A percentile compares a stretch with the other conserved stretches of the same genome.
These are phyloP conservation scores for Lerista edwardsae DNA, from an alignment of 2,797 vertebrate genomes.

Conservation along the genomic window DNA sequence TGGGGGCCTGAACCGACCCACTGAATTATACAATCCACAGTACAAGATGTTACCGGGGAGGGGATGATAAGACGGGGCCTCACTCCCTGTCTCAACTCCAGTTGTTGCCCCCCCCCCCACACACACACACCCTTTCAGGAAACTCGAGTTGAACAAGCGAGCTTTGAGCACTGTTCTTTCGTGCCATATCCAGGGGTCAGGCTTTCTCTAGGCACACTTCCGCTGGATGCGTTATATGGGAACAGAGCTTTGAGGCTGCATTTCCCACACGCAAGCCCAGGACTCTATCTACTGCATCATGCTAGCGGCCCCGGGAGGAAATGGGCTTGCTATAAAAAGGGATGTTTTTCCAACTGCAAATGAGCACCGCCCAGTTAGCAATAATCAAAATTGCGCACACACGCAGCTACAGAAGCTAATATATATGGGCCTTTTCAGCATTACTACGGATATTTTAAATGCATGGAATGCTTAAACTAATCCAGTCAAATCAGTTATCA, in stretches of 20 bases:
- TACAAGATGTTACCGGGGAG: no score
- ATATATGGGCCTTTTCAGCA: slow-evolving; percentile 40
- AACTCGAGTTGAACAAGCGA: no score
- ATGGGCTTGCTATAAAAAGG: not conserved
- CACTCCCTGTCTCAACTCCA: no score
- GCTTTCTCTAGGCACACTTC: no score
- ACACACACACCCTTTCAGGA: no score
- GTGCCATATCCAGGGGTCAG: no score
- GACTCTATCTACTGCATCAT: not conserved
- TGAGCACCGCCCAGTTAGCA: not conserved
- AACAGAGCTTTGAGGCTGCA: not conserved
- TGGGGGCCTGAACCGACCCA: no score
- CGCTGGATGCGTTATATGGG: no score
- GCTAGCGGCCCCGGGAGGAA: not conserved
- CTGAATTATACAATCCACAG: no score
- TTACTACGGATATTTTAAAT: not conserved
- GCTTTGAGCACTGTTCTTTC: no score
- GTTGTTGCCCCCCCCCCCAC: no score
- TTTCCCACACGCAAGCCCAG: not conserved
- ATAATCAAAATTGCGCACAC: not conserved
- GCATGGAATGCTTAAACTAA: not conserved
- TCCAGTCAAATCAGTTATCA: slow-evolving; percentile 32
- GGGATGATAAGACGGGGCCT: no score
- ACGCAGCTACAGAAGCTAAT: slow-evolving; percentile 53
- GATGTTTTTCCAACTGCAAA: not conserved